A percentile compares a stretch with the other conserved stretches of the same genome.
These are phyloP conservation scores for Limnephilus auricula DNA, from an alignment of 2,888 invertebrate genomes.

Conservation along the genomic window DNA sequence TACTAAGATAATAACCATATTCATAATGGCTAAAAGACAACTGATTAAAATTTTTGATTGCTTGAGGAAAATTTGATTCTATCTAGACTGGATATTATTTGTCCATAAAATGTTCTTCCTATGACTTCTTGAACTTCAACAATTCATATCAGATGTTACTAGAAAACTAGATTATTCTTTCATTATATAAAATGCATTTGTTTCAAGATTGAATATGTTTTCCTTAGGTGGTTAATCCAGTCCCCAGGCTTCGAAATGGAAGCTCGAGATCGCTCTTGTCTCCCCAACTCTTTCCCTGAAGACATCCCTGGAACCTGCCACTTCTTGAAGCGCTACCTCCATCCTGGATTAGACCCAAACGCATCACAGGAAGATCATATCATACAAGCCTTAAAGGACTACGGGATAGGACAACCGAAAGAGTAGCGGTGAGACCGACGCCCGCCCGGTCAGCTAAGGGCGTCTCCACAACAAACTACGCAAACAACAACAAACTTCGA, in stretches of 20 bases:
- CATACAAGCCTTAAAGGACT: slow-evolving; percentile 81
- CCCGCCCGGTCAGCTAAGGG: slow-evolving; percentile 46
- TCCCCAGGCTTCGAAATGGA: slow-evolving; percentile 88
- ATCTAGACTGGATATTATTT: neutral
- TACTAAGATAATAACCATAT: neutral
- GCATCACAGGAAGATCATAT: slow-evolving; percentile 83
- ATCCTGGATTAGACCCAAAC: slow-evolving; percentile 81
- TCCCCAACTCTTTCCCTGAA: slow-evolving; percentile 91
- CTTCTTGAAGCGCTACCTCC: slow-evolving; percentile 88
- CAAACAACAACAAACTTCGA: slow-evolving; percentile 17
- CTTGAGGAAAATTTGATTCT: neutral
- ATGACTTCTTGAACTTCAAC: neutral
- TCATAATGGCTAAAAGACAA: neutral
- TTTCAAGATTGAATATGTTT: slow-evolving; percentile 61
- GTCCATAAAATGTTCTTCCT: neutral
- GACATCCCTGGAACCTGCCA: slow-evolving; percentile 89
- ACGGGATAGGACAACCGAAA: slow-evolving; percentile 74
- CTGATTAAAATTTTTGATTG: neutral
- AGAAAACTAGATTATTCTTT: neutral
- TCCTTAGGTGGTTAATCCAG: slow-evolving; percentile 85
- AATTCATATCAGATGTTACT: neutral
- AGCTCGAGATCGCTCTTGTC: slow-evolving; percentile 84
- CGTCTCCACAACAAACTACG: slow-evolving; percentile 24
- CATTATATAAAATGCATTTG: slow-evolving; percentile 38
- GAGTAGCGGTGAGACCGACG: slow-evolving; percentile 57